phyloP scores from a whole-genome alignment of 1,140 invertebrate species.

The Cephus cinctus region DNA sequence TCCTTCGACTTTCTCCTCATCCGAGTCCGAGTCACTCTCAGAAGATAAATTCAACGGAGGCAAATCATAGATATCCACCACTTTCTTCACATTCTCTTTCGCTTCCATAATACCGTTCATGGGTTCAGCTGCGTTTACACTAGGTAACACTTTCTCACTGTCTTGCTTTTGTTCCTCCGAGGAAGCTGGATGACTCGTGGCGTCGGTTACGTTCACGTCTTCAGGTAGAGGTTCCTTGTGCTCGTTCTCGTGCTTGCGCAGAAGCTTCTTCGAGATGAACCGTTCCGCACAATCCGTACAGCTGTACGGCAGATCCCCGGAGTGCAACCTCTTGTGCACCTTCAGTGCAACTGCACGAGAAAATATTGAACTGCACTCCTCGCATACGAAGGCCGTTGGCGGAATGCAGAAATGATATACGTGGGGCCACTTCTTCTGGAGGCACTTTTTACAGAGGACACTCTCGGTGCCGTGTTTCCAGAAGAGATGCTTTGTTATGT shows the following conservation, averaged over 20 bases:
- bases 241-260: constrained; percentile 66
- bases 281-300: constrained; percentile 73
- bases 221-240: constrained; percentile 53
- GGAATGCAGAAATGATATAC: constrained; percentile 87
- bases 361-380: constrained; percentile 75
- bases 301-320: constrained; percentile 66
- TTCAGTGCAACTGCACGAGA: constrained; percentile 74
- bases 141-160: constrained; percentile 35
- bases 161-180: constrained; percentile 10
- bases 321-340: constrained; percentile 79
- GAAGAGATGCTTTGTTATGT: constrained; percentile 83
- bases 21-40: constrained; percentile 73
- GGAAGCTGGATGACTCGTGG: constrained; percentile 3
- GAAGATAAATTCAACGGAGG: constrained; percentile 77
- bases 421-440: constrained; percentile 87
- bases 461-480: constrained; percentile 91
- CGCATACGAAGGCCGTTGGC: constrained; percentile 72
- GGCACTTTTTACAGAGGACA: constrained; percentile 77
- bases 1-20: constrained; percentile 38
- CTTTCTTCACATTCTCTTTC: constrained; percentile 40
- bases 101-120: constrained; percentile 30
- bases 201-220: constrained; percentile 2
- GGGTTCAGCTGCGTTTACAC: constrained; percentile 33
- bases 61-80: constrained; percentile 68
- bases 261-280: constrained; percentile 79